Percentiles rank a stretch among this genome's conserved stretches.
Evolutionary conservation across 2,797 vertebrate species (phyloP).

Genomic region (Alauda arvensis): DNA sequence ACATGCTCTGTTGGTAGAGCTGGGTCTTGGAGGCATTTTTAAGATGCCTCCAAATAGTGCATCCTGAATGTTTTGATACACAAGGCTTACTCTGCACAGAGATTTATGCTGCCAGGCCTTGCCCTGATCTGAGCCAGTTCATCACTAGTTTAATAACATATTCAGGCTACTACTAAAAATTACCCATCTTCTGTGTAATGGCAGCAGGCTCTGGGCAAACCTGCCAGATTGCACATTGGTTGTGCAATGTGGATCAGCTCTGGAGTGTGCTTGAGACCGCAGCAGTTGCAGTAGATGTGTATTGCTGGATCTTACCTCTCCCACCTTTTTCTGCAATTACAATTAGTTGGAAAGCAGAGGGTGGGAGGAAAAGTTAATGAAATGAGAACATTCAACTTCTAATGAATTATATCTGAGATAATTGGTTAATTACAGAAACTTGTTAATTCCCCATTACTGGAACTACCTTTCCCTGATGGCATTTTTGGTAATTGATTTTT

Average conservation of each 20-base stretch:
- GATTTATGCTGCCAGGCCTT: not conserved
- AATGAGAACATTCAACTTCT: not conserved
- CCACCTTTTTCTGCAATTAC: not conserved
- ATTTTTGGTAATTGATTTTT: not conserved
- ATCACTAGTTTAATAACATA: not conserved
- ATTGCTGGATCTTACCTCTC: not conserved
- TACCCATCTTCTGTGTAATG: not conserved
- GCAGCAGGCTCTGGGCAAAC: not conserved
- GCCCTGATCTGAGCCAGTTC: not conserved
- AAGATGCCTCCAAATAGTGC: not conserved
- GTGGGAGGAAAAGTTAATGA: not conserved
- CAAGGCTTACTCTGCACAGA: not conserved
- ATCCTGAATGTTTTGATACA: not conserved
- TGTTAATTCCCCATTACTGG: not conserved
- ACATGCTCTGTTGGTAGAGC: not conserved
- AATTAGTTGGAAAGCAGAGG: not conserved
- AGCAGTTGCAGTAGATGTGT: not conserved
- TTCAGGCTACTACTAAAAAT: not conserved
- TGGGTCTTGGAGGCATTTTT: not conserved
- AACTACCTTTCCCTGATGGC: not conserved
- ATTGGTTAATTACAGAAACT: not conserved
- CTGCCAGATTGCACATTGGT: not conserved
- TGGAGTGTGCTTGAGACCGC: not conserved
- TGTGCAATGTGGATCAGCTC: accelerated
- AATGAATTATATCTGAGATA: not conserved